These are phyloP conservation scores for Isichthys henryi DNA, from an alignment of 2,113 vertebrate species.

Conservation along the genomic window DNA sequence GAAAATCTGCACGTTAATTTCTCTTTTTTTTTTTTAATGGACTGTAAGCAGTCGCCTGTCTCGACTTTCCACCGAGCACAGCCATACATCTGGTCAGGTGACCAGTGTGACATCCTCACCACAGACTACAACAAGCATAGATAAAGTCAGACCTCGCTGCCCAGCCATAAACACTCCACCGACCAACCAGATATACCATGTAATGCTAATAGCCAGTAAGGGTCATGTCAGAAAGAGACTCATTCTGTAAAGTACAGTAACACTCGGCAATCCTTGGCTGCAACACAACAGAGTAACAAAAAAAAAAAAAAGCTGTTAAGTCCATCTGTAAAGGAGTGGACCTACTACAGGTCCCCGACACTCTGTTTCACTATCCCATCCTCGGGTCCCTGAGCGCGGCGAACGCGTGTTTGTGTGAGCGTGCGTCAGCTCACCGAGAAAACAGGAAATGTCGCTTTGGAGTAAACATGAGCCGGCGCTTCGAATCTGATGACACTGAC, in stretches of 20 bases:
- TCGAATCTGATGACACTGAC: neutral
- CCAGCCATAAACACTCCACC: neutral
- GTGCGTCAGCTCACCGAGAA: neutral
- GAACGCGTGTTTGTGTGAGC: neutral
- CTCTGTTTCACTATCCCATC: neutral
- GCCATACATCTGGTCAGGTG: neutral
- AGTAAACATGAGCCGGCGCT: neutral
- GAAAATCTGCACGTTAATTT: too few species aligned
- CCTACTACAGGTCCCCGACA: neutral
- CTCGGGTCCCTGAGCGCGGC: neutral
- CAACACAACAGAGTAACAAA: neutral
- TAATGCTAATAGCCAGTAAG: neutral
- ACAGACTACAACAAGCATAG: neutral
- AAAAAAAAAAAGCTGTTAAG: neutral
- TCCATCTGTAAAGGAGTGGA: neutral
- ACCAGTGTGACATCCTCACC: neutral
- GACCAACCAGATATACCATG: neutral
- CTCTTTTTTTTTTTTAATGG: neutral
- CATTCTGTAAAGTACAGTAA: neutral
- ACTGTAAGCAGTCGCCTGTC: neutral
- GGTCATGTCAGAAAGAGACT: neutral
- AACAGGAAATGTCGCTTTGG: neutral
- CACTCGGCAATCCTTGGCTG: neutral
- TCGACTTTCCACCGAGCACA: neutral
- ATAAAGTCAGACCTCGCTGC: neutral